Conservation (phyloP, 2,113 vertebrate species). For the Lagopus muta region DNA sequence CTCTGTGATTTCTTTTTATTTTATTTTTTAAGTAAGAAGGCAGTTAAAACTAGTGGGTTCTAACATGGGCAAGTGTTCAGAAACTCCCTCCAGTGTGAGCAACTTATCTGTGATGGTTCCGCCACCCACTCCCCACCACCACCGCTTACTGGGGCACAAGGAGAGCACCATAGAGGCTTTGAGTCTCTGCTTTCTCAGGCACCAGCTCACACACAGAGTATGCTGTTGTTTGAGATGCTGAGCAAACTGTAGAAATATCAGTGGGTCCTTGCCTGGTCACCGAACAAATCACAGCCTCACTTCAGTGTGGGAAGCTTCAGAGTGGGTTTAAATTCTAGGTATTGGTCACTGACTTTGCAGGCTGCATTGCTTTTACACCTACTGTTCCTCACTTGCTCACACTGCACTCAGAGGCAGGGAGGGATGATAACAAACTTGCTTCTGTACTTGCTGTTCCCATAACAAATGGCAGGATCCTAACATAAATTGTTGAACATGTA, state of each 20-base stretch:
- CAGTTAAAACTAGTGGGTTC: neutral
- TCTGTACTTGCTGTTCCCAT: conserved; percentile 50
- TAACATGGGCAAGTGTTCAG: neutral
- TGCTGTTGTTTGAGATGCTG: neutral
- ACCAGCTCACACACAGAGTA: neutral
- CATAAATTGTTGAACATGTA: conserved; percentile 44
- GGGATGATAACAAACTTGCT: conserved; percentile 49
- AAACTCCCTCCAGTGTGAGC: neutral
- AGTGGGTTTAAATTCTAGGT: neutral
- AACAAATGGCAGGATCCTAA: conserved; percentile 41
- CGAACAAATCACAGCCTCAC: conserved; percentile 17
- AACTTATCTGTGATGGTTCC: neutral
- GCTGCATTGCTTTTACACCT: conserved; percentile 24
- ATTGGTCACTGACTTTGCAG: conserved; percentile 42
- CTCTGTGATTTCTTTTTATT: neutral
- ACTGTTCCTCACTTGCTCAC: conserved; percentile 29
- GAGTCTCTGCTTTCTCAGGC: neutral
- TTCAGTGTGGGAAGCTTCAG: neutral
- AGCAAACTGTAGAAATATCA: neutral
- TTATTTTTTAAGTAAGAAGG: conserved; percentile 14
- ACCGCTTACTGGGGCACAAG: neutral
- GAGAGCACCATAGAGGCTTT: neutral
- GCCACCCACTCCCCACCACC: neutral
- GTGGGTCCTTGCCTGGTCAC: neutral
- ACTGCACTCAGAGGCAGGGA: conserved; percentile 10